Percentiles rank a stretch among this genome's conserved stretches.
These are phyloP conservation scores for Peromyscus maniculatus DNA, from an alignment of 2,113 vertebrate genomes.

Conservation along the genomic window DNA sequence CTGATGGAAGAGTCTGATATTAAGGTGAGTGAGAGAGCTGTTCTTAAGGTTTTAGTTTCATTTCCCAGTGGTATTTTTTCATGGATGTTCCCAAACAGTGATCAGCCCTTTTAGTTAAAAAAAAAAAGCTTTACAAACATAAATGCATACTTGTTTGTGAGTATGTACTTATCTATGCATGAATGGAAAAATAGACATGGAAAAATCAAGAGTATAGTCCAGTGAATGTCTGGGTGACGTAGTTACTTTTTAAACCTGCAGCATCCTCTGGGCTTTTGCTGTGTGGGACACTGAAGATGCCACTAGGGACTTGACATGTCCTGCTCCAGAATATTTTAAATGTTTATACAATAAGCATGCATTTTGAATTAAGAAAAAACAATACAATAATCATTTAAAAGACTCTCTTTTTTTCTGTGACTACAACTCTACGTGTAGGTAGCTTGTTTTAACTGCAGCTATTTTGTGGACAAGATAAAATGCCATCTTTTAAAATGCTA, in stretches of 20 bases:
- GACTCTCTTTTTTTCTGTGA: constrained; percentile 3
- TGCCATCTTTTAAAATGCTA: constrained; percentile 52
- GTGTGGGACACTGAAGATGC: background rate
- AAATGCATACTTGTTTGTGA: background rate
- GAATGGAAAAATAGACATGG: background rate
- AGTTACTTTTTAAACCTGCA: rapidly evolving
- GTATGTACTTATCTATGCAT: background rate
- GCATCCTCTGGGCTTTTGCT: background rate
- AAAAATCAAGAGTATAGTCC: background rate
- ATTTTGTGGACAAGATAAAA: constrained; percentile 54
- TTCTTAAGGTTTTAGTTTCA: background rate
- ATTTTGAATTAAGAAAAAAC: constrained; percentile 51
- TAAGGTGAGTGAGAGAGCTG: background rate
- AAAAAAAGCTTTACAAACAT: background rate
- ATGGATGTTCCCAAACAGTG: background rate
- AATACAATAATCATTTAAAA: constrained; percentile 41
- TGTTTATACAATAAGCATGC: background rate
- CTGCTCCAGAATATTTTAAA: background rate
- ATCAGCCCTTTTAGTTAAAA: background rate
- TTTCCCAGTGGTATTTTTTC: background rate
- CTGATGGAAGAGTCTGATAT: background rate
- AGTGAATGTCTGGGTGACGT: too few relatives aligned
- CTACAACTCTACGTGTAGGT: constrained; percentile 48
- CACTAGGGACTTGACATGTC: background rate
- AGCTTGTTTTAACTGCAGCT: constrained; percentile 69